phyloP scores from a whole-genome alignment of 92 coral and sea anemone genomes.

The Epizoanthus ramosus region DNA sequence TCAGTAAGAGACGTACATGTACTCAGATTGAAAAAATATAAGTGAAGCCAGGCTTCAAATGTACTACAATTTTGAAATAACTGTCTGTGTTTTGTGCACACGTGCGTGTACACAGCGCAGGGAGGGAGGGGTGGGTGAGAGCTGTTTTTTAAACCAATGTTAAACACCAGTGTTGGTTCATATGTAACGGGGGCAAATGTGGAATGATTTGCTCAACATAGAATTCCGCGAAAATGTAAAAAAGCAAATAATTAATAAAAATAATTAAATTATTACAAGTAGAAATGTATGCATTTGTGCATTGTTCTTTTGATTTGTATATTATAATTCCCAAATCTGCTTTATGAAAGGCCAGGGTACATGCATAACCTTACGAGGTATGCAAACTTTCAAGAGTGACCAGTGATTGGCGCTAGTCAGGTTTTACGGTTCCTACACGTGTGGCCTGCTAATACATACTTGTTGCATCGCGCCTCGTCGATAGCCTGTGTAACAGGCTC shows the following conservation, averaged over 20 bases:
- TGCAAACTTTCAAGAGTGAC: too few species aligned
- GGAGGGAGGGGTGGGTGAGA: conserved; percentile 11
- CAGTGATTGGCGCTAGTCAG: too few species aligned
- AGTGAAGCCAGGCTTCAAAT: neutral
- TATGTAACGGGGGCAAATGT: conserved; percentile 37
- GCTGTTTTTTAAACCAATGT: neutral
- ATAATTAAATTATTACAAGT: conserved; percentile 6
- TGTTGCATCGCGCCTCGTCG: too few species aligned
- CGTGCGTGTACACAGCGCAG: neutral
- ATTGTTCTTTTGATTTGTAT: neutral
- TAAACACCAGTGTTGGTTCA: neutral
- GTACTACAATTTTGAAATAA: neutral
- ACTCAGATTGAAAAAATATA: conserved; percentile 4
- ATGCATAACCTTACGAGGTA: too few species aligned
- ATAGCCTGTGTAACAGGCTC: too few species aligned
- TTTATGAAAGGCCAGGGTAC: too few species aligned
- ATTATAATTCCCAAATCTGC: too few species aligned
- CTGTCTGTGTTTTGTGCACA: neutral
- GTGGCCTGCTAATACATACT: too few species aligned
- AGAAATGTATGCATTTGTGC: neutral
- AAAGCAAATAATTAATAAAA: conserved; percentile 24
- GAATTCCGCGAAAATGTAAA: conserved; percentile 29
- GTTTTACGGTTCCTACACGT: too few species aligned
- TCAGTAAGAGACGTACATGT: neutral
- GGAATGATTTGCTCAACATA: conserved; percentile 20